Conservation (phyloP, 2,888 invertebrate species). For the Phaedon cochleariae region DNA sequence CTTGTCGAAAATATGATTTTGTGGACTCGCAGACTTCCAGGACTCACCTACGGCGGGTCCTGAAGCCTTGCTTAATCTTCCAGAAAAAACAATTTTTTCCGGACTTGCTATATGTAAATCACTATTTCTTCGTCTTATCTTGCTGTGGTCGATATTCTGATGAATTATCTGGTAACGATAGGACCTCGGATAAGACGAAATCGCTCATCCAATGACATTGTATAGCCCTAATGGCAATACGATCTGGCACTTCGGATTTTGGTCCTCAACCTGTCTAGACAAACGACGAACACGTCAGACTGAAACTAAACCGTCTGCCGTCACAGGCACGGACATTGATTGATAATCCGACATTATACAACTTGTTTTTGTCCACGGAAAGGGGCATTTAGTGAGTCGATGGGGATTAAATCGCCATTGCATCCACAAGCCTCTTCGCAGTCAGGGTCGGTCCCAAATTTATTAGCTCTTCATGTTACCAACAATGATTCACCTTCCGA, state of each 20-base stretch:
- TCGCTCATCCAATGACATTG: constrained; percentile 2
- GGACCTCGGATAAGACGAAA: too few relatives aligned
- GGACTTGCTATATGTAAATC: too few relatives aligned
- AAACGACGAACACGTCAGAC: constrained; percentile 10
- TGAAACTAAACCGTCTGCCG: too few relatives aligned
- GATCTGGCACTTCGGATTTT: constrained; percentile 6
- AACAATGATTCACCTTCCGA: too few relatives aligned
- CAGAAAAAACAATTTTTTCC: too few relatives aligned
- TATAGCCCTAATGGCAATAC: constrained; percentile 24
- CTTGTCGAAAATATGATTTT: too few relatives aligned
- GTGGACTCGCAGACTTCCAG: too few relatives aligned
- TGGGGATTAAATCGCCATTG: constrained; percentile 7
- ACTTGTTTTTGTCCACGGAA: constrained; percentile 25
- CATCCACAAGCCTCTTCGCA: neutral
- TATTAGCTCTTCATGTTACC: neutral
- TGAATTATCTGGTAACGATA: constrained; percentile 9
- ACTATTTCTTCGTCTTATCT: too few relatives aligned
- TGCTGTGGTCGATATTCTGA: constrained; percentile 8
- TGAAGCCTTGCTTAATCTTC: too few relatives aligned
- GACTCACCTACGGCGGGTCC: too few relatives aligned
- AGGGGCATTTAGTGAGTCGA: constrained; percentile 16
- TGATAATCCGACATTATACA: constrained; percentile 28
- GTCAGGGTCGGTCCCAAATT: neutral
- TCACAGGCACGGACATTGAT: constrained; percentile 25
- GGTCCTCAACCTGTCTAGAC: constrained; percentile 17